Conservation (phyloP, 2,888 invertebrate species). For the Chaetogeoica ovagalla region DNA sequence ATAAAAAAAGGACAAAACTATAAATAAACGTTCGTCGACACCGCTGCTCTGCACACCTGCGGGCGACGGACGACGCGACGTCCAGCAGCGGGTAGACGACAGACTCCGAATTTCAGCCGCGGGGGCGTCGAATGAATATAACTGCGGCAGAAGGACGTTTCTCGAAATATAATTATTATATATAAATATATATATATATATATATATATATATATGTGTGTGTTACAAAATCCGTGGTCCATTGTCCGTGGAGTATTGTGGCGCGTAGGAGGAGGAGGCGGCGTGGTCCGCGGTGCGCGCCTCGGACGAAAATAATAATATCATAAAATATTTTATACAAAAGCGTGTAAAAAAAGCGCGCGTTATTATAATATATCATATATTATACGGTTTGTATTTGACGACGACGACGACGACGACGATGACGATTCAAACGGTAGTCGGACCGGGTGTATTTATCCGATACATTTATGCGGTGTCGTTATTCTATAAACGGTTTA, state of each 20-base stretch:
- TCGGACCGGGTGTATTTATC: background rate
- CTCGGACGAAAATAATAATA: slow-evolving; percentile 19
- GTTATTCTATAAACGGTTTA: no score
- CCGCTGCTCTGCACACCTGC: no score
- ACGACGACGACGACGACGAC: no score
- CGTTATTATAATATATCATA: no score
- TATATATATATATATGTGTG: background rate
- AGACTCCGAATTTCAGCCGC: no score
- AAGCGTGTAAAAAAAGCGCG: slow-evolving; percentile 1
- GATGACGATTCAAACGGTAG: slow-evolving; percentile 2
- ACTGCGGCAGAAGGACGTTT: background rate
- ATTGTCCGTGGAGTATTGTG: background rate
- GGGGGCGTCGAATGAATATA: no score
- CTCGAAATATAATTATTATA: background rate
- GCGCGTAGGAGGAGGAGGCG: background rate
- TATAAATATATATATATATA: slow-evolving; percentile 6
- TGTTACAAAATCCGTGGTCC: slow-evolving; percentile 5
- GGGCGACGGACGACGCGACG: no score
- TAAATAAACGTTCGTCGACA: no score
- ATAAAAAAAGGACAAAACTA: no score
- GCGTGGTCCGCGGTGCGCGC: background rate
- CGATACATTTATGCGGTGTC: background rate
- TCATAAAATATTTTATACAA: background rate
- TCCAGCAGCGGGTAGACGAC: no score
- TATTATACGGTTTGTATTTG: no score